These are phyloP conservation scores for Pseudorectes ferrugineus DNA, from an alignment of 2,113 vertebrate genomes.

Conservation along the genomic window DNA sequence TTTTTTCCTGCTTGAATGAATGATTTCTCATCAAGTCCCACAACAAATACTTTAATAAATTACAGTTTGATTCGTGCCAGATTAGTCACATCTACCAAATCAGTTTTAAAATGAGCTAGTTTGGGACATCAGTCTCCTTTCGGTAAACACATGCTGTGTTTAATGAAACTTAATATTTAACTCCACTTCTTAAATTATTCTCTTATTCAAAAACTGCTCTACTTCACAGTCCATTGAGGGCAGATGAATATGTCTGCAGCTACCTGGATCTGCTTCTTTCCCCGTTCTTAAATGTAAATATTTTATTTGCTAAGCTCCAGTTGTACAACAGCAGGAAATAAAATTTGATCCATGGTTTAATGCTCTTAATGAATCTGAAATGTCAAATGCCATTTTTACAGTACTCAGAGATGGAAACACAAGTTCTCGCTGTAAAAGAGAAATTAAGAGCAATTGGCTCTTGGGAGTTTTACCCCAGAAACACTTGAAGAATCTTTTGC, in stretches of 20 bases:
- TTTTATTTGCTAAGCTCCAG: not conserved
- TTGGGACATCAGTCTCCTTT: not conserved
- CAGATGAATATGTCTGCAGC: not conserved
- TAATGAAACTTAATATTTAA: constrained; percentile 20
- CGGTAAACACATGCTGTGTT: constrained; percentile 3
- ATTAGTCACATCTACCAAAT: not conserved
- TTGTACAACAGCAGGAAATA: not conserved
- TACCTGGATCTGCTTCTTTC: not conserved
- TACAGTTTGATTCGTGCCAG: constrained; percentile 12
- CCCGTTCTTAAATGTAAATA: not conserved
- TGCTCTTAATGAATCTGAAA: not conserved
- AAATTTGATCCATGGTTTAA: not conserved
- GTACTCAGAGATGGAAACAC: not conserved
- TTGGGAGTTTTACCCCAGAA: not conserved
- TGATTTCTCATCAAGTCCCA: not conserved
- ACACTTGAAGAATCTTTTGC: not conserved
- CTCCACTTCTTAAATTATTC: not conserved
- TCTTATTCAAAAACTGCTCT: not conserved
- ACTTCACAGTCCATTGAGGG: not conserved
- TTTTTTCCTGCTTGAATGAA: not conserved
- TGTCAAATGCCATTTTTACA: not conserved
- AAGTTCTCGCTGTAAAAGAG: not conserved
- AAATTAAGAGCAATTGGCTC: not conserved
- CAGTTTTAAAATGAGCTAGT: not conserved
- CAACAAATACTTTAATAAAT: constrained; percentile 36